phyloP scores from a whole-genome alignment of 2,113 vertebrate species.

The Sebastes fasciatus region DNA sequence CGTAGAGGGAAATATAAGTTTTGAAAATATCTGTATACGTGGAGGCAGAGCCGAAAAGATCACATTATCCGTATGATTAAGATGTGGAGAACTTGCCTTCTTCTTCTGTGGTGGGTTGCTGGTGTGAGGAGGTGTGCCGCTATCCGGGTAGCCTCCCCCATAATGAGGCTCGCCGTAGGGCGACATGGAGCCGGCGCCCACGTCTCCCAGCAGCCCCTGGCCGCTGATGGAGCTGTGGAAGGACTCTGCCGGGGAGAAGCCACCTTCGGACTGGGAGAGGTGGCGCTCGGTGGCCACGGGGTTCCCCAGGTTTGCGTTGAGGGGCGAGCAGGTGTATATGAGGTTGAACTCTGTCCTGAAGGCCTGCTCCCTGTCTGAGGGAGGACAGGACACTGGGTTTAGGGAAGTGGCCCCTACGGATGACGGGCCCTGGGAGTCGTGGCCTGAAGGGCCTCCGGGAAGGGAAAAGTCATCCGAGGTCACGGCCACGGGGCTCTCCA shows the following conservation, averaged over 20 bases:
- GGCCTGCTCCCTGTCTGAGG: slow-evolving; percentile 89
- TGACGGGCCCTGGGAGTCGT: slow-evolving; percentile 77
- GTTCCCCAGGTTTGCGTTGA: slow-evolving; percentile 93
- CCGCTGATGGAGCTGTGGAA: slow-evolving; percentile 88
- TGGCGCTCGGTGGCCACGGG: slow-evolving; percentile 87
- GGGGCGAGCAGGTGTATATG: slow-evolving; percentile 98
- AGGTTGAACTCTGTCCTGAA: slow-evolving; percentile 99
- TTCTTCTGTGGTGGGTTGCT: slow-evolving; percentile 97
- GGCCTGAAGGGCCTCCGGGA: slow-evolving; percentile 80
- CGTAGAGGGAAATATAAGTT: neutral
- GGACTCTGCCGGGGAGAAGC: slow-evolving; percentile 91
- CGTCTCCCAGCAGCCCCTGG: slow-evolving; percentile 89
- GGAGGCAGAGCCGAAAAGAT: neutral
- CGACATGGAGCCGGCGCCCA: slow-evolving; percentile 87
- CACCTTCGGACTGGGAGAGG: slow-evolving; percentile 88
- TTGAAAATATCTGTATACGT: neutral
- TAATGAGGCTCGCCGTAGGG: slow-evolving; percentile 90
- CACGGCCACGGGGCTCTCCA: slow-evolving; percentile 86
- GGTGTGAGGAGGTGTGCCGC: slow-evolving; percentile 87
- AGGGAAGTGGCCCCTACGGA: slow-evolving; percentile 61
- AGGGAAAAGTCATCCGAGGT: slow-evolving; percentile 84
- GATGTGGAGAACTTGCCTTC: slow-evolving; percentile 89
- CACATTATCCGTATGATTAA: neutral
- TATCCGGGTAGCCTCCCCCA: slow-evolving; percentile 82
- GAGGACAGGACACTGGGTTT: slow-evolving; percentile 74